Percentiles rank a stretch among this genome's conserved stretches.
Evolutionary conservation across 2,113 vertebrate genomes (phyloP).

Genomic region (Amazona guildingii): DNA sequence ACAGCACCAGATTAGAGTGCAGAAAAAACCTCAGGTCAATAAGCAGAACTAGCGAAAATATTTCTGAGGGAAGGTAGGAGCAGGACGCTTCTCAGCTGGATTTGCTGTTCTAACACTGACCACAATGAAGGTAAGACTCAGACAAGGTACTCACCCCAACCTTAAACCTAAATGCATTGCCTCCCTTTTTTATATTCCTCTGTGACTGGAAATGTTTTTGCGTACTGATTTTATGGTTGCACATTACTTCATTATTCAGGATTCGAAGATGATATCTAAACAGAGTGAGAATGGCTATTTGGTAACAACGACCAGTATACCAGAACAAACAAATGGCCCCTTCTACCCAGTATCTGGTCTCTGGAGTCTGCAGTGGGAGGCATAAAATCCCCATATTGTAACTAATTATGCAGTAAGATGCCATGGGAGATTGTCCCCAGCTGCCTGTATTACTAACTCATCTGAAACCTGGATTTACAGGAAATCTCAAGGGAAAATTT

Average conservation of each 20-base stretch:
- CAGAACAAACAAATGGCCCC: slow-evolving; percentile 43
- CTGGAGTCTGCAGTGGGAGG: slow-evolving; percentile 44
- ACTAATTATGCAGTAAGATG: slow-evolving; percentile 57
- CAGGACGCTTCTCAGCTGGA: neutral
- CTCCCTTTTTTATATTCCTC: neutral
- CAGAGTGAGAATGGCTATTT: neutral
- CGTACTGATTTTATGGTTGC: neutral
- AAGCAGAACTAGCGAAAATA: neutral
- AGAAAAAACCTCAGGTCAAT: neutral
- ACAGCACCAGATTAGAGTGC: neutral
- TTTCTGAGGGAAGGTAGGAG: neutral
- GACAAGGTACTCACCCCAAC: neutral
- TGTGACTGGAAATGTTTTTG: neutral
- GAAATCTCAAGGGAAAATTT: slow-evolving; percentile 51
- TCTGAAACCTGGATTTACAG: slow-evolving; percentile 44
- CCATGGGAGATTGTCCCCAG: slow-evolving; percentile 44
- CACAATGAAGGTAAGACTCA: neutral
- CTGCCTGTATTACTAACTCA: slow-evolving; percentile 48
- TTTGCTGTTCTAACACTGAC: neutral
- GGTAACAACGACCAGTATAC: slow-evolving; percentile 1
- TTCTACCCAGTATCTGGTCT: slow-evolving; percentile 29
- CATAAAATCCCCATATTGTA: slow-evolving; percentile 61
- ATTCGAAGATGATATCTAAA: neutral
- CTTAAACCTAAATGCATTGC: neutral
- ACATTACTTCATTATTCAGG: neutral